phyloP scores from a whole-genome alignment of 2,113 vertebrate species.

The Podarcis raffonei region DNA sequence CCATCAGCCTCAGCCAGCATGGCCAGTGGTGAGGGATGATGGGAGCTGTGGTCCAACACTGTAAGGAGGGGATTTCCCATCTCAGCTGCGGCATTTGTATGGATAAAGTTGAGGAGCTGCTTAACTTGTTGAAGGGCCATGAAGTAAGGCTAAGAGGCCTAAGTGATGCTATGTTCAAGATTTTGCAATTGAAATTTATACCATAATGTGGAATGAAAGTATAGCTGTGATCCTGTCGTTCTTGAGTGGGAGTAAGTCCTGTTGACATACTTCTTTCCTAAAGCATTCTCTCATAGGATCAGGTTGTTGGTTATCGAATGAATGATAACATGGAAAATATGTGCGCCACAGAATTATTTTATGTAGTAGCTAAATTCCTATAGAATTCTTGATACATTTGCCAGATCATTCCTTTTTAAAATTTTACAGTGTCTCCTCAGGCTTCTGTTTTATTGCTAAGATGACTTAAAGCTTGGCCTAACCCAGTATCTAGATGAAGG shows the following conservation, averaged over 20 bases:
- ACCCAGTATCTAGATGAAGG: constrained; percentile 7
- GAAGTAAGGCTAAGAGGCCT: background rate
- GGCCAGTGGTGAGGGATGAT: too few species aligned
- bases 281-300: background rate
- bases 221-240: background rate
- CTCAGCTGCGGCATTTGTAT: background rate
- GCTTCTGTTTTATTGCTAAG: background rate
- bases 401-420: background rate
- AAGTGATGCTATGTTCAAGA: background rate
- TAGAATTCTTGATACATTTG: background rate
- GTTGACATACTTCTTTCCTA: background rate
- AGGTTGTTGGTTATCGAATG: background rate
- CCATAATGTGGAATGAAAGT: background rate
- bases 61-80: too few species aligned
- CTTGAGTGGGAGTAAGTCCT: background rate
- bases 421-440: background rate
- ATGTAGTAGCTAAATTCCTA: background rate
- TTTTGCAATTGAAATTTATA: background rate
- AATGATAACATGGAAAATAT: background rate
- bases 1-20: too few species aligned
- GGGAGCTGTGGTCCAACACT: too few species aligned
- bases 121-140: background rate
- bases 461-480: background rate
- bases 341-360: background rate
- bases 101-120: too few species aligned